These are phyloP conservation scores for Sinocyclocheilus anophthalmus DNA, from an alignment of 2,113 vertebrate species.

Conservation along the genomic window DNA sequence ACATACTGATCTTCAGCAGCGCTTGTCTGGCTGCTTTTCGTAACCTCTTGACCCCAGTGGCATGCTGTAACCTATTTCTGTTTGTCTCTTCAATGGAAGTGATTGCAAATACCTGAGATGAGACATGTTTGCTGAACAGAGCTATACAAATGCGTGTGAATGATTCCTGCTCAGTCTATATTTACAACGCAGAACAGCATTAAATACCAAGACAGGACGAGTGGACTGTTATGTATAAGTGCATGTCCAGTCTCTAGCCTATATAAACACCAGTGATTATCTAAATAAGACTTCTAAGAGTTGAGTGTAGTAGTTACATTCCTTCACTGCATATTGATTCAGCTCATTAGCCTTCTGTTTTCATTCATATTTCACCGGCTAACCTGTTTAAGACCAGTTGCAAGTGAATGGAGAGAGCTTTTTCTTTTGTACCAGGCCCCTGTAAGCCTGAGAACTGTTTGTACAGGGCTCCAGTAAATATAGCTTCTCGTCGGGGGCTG, in stretches of 20 bases:
- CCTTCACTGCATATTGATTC: neutral
- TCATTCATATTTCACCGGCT: constrained; percentile 4
- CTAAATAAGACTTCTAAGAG: neutral
- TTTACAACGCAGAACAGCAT: neutral
- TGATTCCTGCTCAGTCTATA: neutral
- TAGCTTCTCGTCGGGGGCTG: constrained; percentile 71
- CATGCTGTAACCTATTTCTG: constrained; percentile 10
- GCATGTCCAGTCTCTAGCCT: neutral
- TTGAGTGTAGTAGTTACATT: neutral
- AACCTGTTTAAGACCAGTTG: neutral
- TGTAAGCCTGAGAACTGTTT: constrained; percentile 36
- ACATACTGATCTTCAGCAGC: constrained; percentile 36
- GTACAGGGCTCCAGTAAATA: constrained; percentile 67
- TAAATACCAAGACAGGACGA: constrained; percentile 23
- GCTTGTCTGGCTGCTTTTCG: constrained; percentile 6
- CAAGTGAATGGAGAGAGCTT: constrained; percentile 2
- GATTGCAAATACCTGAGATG: neutral
- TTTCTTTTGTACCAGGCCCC: constrained; percentile 16
- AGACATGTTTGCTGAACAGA: neutral
- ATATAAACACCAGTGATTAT: too few relatives aligned
- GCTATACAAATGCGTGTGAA: constrained; percentile 23
- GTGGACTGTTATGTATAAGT: neutral
- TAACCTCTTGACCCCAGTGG: constrained; percentile 33
- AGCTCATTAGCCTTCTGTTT: neutral
- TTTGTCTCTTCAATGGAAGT: neutral